phyloP scores from a whole-genome alignment of 2,113 vertebrate species.

The Malurus alboscapulatus region DNA sequence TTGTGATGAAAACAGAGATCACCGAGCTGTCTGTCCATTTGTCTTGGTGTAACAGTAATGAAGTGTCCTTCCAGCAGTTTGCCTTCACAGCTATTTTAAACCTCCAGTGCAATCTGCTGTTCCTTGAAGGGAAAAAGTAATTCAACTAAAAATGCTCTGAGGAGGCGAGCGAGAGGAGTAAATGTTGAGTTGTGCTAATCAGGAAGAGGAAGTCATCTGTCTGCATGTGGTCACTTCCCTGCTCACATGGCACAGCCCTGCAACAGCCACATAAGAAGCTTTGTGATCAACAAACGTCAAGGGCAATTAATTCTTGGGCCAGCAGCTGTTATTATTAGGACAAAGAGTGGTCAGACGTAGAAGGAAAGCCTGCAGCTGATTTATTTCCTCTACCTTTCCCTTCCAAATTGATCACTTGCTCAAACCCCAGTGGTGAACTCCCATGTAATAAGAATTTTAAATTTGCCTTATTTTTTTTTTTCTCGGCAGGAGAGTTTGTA shows the following conservation, averaged over 20 bases:
- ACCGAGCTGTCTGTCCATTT: neutral
- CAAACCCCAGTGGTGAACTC: neutral
- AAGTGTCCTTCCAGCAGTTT: neutral
- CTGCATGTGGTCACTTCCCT: constrained; percentile 31
- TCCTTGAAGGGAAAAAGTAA: constrained; percentile 27
- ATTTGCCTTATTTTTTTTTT: neutral
- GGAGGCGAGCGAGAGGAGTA: neutral
- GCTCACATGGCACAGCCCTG: constrained; percentile 32
- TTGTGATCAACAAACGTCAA: constrained; percentile 62
- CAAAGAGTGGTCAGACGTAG: constrained; percentile 43
- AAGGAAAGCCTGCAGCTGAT: constrained; percentile 23
- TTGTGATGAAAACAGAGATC: neutral
- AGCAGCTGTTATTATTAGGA: constrained; percentile 62
- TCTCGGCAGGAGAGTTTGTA: neutral
- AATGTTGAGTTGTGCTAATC: constrained; percentile 30
- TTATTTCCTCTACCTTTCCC: constrained; percentile 35
- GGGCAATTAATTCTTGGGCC: constrained; percentile 58
- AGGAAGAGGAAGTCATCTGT: constrained; percentile 35
- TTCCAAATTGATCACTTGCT: neutral
- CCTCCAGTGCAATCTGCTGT: neutral
- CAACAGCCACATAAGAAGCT: constrained; percentile 52
- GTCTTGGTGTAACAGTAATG: neutral
- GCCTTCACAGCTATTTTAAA: neutral
- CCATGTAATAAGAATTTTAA: neutral
- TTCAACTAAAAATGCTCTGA: neutral